phyloP scores from a whole-genome alignment of 2,797 vertebrate species.

The Schizothorax lantsangensis region DNA sequence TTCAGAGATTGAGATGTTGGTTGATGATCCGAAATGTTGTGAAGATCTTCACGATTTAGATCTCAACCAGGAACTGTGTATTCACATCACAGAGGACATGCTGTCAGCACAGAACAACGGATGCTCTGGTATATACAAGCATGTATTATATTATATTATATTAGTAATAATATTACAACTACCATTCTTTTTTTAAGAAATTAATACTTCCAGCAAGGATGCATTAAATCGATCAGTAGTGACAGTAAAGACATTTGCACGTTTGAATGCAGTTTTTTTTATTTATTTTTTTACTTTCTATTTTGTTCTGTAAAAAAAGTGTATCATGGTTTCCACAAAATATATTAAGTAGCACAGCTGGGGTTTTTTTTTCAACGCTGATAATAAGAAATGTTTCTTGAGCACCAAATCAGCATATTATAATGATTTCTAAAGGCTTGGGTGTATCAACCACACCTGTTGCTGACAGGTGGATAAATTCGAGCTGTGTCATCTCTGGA shows the following conservation, averaged over 20 bases:
- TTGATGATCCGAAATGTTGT: constrained; percentile 96
- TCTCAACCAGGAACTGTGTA: constrained; percentile 91
- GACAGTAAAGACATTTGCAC: neutral
- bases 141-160: neutral
- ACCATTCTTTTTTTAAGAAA: neutral
- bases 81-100: constrained; percentile 99
- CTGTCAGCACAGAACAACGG: constrained; percentile 90
- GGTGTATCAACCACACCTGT: neutral
- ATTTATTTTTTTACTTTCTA: too few relatives aligned
- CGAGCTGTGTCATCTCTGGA: neutral
- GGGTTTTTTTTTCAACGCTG: too few relatives aligned
- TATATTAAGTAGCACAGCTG: neutral
- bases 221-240: neutral
- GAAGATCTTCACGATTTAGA: constrained; percentile 90
- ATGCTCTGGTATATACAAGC: constrained; percentile 83
- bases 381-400: neutral
- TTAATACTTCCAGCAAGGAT: neutral
- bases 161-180: neutral
- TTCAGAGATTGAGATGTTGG: constrained; percentile 97
- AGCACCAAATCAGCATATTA: neutral
- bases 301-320: neutral
- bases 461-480: constrained; percentile 27
- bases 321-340: neutral
- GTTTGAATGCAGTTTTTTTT: neutral
- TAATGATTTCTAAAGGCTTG: neutral